These are phyloP conservation scores for Mylabris sibirica DNA, from an alignment of 2,888 invertebrate genomes.

Conservation along the genomic window DNA sequence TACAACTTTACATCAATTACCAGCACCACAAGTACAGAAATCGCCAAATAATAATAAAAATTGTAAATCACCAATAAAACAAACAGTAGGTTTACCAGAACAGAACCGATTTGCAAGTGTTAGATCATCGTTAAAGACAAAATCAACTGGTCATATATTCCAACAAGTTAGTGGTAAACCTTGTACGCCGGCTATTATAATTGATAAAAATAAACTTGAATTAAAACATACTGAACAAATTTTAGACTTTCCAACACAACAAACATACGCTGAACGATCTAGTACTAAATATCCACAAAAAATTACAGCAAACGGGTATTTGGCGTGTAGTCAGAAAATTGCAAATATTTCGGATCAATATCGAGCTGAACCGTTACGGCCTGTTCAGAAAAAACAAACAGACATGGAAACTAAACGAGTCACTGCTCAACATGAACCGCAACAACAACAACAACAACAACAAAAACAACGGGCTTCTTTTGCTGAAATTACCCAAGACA, in stretches of 20 bases:
- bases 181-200: conserved; percentile 23
- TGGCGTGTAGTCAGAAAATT: conserved; percentile 60
- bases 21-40: conserved; percentile 54
- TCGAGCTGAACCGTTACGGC: conserved; percentile 56
- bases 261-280: conserved; percentile 59
- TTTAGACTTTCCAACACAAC: conserved; percentile 51
- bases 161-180: conserved; percentile 53
- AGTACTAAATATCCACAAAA: conserved; percentile 64
- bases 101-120: conserved; percentile 42
- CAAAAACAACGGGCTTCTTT: conserved; percentile 53
- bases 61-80: conserved; percentile 40
- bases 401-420: not conserved
- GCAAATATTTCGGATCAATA: conserved; percentile 52
- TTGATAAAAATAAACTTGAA: conserved; percentile 34
- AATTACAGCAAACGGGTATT: conserved; percentile 61
- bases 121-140: conserved; percentile 49
- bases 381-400: conserved; percentile 39
- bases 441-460: conserved; percentile 38
- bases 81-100: conserved; percentile 48
- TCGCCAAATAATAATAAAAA: conserved; percentile 23
- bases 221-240: conserved; percentile 36
- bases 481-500: conserved; percentile 51
- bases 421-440: conserved; percentile 17
- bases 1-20: conserved; percentile 49
- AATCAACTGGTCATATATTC: conserved; percentile 49